phyloP scores from a whole-genome alignment of 2,113 vertebrate species.

The Scomber japonicus region DNA sequence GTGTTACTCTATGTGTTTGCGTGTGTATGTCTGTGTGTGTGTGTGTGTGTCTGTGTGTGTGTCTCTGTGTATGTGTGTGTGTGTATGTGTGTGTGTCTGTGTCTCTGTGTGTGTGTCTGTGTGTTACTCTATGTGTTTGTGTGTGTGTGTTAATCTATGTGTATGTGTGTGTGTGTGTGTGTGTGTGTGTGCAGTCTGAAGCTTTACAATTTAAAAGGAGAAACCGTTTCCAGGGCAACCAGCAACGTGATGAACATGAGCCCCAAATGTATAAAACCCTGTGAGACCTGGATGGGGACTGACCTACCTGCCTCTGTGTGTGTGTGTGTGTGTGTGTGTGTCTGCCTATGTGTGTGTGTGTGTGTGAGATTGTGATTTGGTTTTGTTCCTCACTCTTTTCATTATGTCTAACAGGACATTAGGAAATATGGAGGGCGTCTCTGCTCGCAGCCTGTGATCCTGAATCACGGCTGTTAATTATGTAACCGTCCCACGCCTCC shows the following conservation, averaged over 20 bases:
- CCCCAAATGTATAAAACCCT: neutral
- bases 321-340: too few relatives aligned
- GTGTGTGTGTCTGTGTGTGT: neutral
- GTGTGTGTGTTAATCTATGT: neutral
- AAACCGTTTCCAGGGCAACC: constrained; percentile 47
- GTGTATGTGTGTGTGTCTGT: too few relatives aligned
- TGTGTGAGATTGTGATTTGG: neutral
- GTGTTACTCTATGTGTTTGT: neutral
- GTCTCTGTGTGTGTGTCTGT: too few relatives aligned
- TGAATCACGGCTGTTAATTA: constrained; percentile 38
- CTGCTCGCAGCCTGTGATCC: neutral
- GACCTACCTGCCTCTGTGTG: constrained; percentile 51
- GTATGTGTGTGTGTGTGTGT: constrained; percentile 2
- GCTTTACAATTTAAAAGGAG: neutral
- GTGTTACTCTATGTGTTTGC: too few relatives aligned
- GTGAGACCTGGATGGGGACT: constrained; percentile 18
- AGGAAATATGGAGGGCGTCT: constrained; percentile 5
- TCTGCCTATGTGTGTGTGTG: too few relatives aligned
- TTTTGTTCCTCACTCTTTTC: neutral
- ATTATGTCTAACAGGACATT: constrained; percentile 9
- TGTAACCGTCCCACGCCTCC: constrained; percentile 27
- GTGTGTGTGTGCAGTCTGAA: neutral
- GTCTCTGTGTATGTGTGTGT: too few relatives aligned
- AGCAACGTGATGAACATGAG: neutral
- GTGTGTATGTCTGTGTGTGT: neutral